Evolutionary conservation across 2,888 invertebrate species (phyloP), one percentile per base, ranked within the genome.

Genomic region (Pammene aurita): DNA sequence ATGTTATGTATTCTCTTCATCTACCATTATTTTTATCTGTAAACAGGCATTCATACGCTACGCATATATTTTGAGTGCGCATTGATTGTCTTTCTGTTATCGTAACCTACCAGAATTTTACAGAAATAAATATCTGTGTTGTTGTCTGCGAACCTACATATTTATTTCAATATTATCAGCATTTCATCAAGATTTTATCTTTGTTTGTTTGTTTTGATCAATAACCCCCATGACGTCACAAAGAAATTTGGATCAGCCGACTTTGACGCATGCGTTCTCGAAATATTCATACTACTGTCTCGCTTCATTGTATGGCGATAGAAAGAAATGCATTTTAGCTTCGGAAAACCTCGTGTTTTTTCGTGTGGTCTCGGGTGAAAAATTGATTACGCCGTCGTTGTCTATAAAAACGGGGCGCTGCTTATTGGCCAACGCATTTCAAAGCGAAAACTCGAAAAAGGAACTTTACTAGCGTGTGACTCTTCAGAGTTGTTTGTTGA

Each of bases 201-300:
- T n/a, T n/a, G n/a, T 67, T 64, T 68, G 64, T 65, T 61, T 60
- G 64, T 71, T 66, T 57, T 65, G 69, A 69, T 69, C 69, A 69
- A 69, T 69, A 65, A 68, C 58, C 65, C 65, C 61, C 68, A 67
- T 75, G 72, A 76, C 82, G 81, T 84, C 83, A 84, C 82, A 83
- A 82, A 79, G 79, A 74, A 76, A 75, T 72, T 68, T 58, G 41
- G 65, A 69, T 65, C 69, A 69, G 48, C 69, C 60, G 69, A 69
- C 54, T 64, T 61, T 74, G 77, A 78, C 80, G 79, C 78, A 76
- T 71, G 77, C 75, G 74, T 83, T 83, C 84, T 79, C 84, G 85
- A 84, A 84, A 72, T 57, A 67, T 74, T 72, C 55, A 58, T 76
- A 60, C 70, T 55, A 54, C 72, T 76, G 26, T 77, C 76, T 75